These are phyloP conservation scores for Colostygia pectinataria DNA, from an alignment of 2,888 invertebrate species.

Conservation along the genomic window DNA sequence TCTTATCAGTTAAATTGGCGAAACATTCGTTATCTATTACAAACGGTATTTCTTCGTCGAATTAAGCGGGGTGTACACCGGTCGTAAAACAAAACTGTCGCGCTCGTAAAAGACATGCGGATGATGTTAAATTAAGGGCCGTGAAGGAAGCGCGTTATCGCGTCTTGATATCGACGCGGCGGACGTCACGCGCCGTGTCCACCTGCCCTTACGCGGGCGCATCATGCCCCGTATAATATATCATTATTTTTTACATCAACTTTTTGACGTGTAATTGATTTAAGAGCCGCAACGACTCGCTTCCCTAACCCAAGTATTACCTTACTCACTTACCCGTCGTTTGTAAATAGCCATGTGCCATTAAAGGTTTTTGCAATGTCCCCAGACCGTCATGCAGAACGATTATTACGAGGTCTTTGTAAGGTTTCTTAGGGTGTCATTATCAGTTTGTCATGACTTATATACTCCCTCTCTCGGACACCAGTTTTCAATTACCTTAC, in stretches of 20 bases:
- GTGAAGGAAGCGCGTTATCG: constrained; percentile 43
- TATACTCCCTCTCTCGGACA: background rate
- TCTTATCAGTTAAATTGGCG: constrained; percentile 18
- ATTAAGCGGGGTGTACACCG: constrained; percentile 37
- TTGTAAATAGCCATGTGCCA: constrained; percentile 12
- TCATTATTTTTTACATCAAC: constrained; percentile 35
- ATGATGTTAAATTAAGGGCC: constrained; percentile 50
- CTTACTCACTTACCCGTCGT: no score
- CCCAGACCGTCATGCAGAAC: constrained; percentile 8
- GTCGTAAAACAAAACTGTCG: constrained; percentile 56
- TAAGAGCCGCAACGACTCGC: constrained; percentile 34
- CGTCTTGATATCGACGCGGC: constrained; percentile 28
- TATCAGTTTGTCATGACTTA: constrained; percentile 7
- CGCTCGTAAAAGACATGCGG: constrained; percentile 49
- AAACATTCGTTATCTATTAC: constrained; percentile 14
- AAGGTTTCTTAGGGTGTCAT: background rate
- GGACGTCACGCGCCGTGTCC: constrained; percentile 45
- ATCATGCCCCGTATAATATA: constrained; percentile 28
- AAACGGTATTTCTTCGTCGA: constrained; percentile 10
- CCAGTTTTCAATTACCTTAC: background rate
- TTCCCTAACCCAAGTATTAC: constrained; percentile 14
- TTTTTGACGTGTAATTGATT: constrained; percentile 38
- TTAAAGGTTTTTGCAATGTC: constrained; percentile 10
- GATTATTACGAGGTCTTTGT: background rate
- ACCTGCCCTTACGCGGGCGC: constrained; percentile 54